A percentile compares a stretch with the other conserved stretches of the same genome.
These are phyloP conservation scores for Cantharis flavilabris DNA, from an alignment of 2,888 invertebrate species.

Conservation along the genomic window DNA sequence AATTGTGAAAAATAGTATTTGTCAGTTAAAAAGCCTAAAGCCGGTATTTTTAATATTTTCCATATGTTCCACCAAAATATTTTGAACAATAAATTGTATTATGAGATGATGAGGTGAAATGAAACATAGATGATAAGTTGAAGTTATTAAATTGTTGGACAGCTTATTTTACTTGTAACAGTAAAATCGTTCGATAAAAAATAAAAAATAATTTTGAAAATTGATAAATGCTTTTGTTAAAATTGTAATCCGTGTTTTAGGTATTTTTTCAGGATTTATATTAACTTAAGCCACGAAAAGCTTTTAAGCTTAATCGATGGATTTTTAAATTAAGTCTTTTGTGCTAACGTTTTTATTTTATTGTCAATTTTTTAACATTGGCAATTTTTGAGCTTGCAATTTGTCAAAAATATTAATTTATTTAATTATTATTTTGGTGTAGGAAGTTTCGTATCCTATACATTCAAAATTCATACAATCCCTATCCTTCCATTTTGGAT, in stretches of 20 bases:
- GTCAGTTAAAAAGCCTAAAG: too few relatives aligned
- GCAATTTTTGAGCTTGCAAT: not conserved
- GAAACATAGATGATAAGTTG: not conserved
- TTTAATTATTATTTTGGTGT: not conserved
- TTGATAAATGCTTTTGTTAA: not conserved
- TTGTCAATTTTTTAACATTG: not conserved
- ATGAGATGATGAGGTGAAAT: too few relatives aligned
- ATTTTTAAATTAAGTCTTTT: not conserved
- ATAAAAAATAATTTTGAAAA: not conserved
- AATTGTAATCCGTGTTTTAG: not conserved
- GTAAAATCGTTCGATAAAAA: not conserved
- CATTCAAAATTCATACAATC: not conserved
- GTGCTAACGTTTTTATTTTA: not conserved
- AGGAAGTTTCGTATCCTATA: not conserved
- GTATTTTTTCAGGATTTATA: not conserved
- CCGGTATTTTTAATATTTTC: too few relatives aligned
- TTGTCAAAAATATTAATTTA: not conserved
- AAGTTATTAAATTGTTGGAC: not conserved
- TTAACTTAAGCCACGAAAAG: not conserved
- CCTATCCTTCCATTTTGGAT: not conserved
- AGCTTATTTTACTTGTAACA: not conserved
- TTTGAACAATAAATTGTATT: too few relatives aligned
- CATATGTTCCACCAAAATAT: too few relatives aligned
- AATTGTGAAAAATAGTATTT: too few relatives aligned
- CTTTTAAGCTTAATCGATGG: not conserved